A percentile compares a stretch with the other conserved stretches of the same genome.
phyloP scores from a whole-genome alignment of 2,797 vertebrate species.

The Cossypha niveicapilla region DNA sequence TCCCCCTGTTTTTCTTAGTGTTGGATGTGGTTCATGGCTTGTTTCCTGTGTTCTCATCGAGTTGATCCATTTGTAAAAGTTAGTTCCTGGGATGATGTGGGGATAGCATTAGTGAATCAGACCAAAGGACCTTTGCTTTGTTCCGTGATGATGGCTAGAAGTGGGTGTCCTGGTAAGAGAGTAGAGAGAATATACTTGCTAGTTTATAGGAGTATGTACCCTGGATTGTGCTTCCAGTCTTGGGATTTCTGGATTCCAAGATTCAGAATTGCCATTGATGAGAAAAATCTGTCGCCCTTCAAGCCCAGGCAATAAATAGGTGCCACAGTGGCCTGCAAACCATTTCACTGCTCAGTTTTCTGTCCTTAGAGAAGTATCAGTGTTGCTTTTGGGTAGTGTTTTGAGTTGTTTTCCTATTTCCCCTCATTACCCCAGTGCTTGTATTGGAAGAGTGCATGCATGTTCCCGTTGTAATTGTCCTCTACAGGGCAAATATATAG shows the following conservation, averaged over 20 bases:
- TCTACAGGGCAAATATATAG: neutral
- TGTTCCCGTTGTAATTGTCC: neutral
- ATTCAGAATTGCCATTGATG: accelerated
- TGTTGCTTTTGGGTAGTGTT: neutral
- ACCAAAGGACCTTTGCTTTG: neutral
- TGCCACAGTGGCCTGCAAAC: neutral
- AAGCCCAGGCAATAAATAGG: neutral
- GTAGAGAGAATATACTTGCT: neutral
- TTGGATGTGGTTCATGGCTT: neutral
- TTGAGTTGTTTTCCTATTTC: neutral
- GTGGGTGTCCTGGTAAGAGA: neutral
- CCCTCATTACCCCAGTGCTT: neutral
- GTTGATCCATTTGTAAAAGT: neutral
- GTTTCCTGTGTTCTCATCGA: neutral
- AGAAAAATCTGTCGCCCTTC: neutral
- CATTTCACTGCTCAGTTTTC: neutral
- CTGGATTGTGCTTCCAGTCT: neutral
- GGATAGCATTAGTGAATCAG: neutral
- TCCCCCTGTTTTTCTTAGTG: neutral
- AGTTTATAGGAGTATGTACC: neutral
- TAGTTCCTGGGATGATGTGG: accelerated
- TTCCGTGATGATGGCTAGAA: neutral
- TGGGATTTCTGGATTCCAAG: neutral
- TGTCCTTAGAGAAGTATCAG: accelerated
- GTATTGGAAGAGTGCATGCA: accelerated